phyloP scores from a whole-genome alignment of 35 echinoderm and acorn worm genomes.

The Eucidaris tribuloides region DNA sequence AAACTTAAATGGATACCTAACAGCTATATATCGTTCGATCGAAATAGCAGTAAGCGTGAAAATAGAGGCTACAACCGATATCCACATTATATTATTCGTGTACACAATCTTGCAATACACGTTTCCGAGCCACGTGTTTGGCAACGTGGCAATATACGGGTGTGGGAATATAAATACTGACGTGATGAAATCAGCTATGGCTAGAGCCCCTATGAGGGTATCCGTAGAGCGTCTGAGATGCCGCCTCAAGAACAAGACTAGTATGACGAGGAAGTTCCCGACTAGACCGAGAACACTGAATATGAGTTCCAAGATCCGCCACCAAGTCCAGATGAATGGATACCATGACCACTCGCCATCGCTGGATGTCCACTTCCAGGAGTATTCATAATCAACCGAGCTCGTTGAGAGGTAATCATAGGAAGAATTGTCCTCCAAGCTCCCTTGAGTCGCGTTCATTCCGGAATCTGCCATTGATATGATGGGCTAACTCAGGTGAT shows the following conservation, averaged over 20 bases:
- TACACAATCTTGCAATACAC: conserved; percentile 48
- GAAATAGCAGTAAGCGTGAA: conserved; percentile 46
- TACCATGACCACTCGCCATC: neutral
- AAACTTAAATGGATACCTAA: conserved; percentile 16
- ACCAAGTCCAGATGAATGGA: neutral
- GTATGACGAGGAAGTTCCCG: neutral
- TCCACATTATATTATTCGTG: conserved; percentile 35
- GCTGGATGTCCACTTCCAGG: no score
- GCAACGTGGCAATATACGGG: neutral
- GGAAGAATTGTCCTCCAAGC: no score
- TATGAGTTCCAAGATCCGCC: neutral
- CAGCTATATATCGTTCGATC: conserved; percentile 53
- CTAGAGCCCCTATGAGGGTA: conserved; percentile 34
- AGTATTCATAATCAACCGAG: no score
- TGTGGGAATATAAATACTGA: conserved; percentile 35
- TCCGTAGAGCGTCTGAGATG: neutral
- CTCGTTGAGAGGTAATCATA: no score
- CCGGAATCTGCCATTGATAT: no score
- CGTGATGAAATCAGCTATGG: conserved; percentile 51
- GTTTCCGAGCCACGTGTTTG: neutral
- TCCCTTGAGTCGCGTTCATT: no score
- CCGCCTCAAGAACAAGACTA: neutral
- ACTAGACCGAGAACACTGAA: neutral
- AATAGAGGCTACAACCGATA: conserved; percentile 51
- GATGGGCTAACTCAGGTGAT: no score